Conservation (phyloP, 2,797 vertebrate species). For the Paguma larvata region DNA sequence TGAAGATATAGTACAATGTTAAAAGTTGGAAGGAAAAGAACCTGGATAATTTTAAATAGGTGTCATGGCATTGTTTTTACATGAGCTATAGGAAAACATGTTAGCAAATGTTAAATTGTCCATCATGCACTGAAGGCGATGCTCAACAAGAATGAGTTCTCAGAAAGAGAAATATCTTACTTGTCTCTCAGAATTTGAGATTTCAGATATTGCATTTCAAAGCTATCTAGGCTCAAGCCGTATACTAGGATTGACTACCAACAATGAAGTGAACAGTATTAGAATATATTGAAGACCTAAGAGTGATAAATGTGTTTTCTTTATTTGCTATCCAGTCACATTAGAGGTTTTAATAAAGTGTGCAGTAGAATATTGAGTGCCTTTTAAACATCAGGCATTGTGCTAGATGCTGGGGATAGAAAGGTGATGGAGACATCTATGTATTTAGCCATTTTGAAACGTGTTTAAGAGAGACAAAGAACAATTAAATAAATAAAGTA, state of each 20-base stretch:
- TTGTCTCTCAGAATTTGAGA: conserved; percentile 40
- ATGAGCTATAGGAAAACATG: conserved; percentile 71
- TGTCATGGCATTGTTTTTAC: conserved; percentile 43
- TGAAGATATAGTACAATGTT: conserved; percentile 80
- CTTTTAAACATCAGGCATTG: conserved; percentile 56
- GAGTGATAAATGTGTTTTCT: conserved; percentile 52
- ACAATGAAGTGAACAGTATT: background rate
- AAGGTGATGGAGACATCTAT: background rate
- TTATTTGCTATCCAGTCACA: background rate
- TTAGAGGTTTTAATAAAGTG: conserved; percentile 52
- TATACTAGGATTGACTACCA: background rate
- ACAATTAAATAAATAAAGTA: conserved; percentile 34
- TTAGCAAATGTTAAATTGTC: conserved; percentile 23
- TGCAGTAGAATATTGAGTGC: background rate
- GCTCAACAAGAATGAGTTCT: background rate
- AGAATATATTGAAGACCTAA: background rate
- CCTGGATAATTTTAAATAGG: conserved; percentile 75
- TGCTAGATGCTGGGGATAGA: background rate
- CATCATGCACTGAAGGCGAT: background rate
- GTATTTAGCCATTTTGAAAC: background rate
- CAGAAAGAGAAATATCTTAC: conserved; percentile 26
- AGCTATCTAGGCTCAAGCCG: background rate
- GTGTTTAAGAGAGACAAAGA: conserved; percentile 15
- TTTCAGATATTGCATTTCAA: conserved; percentile 59
- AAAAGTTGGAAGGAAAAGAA: conserved; percentile 82